These are phyloP conservation scores for Lineus longissimus DNA, from an alignment of 1,140 invertebrate species.

Conservation along the genomic window DNA sequence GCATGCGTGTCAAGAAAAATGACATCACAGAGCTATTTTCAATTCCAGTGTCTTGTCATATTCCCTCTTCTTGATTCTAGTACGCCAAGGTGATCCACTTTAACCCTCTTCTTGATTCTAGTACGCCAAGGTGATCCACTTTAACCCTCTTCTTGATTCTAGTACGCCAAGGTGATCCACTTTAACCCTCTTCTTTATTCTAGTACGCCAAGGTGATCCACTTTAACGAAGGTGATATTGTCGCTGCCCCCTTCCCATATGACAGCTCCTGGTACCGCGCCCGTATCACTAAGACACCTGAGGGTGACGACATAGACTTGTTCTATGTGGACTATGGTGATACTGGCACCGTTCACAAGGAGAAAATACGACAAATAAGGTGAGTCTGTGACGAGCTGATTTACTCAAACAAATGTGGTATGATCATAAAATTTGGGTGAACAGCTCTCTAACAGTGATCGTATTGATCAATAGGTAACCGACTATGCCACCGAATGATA, in stretches of 20 bases:
- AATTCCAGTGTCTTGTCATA: no score
- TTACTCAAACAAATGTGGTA: neutral
- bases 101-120: no score
- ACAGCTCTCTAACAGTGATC: no score
- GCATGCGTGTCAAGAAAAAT: no score
- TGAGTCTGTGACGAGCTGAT: constrained; percentile 8
- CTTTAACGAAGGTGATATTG: constrained; percentile 68
- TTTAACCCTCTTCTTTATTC: neutral
- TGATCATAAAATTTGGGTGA: no score
- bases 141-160: neutral
- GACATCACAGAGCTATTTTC: no score
- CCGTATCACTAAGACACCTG: constrained; percentile 53
- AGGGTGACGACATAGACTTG: constrained; percentile 60
- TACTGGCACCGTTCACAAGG: constrained; percentile 61
- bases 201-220: constrained; percentile 31
- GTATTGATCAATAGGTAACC: no score
- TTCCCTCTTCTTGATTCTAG: no score
- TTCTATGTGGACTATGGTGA: constrained; percentile 82
- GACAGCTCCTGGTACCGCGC: constrained; percentile 74
- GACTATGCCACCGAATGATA: no score
- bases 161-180: neutral
- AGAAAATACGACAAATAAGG: constrained; percentile 64
- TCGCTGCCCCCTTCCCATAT: constrained; percentile 71
- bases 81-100: neutral
- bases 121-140: neutral